Base-by-base conservation (phyloP, 2,113 vertebrate genomes). In the Thunnus thynnus region DNA sequence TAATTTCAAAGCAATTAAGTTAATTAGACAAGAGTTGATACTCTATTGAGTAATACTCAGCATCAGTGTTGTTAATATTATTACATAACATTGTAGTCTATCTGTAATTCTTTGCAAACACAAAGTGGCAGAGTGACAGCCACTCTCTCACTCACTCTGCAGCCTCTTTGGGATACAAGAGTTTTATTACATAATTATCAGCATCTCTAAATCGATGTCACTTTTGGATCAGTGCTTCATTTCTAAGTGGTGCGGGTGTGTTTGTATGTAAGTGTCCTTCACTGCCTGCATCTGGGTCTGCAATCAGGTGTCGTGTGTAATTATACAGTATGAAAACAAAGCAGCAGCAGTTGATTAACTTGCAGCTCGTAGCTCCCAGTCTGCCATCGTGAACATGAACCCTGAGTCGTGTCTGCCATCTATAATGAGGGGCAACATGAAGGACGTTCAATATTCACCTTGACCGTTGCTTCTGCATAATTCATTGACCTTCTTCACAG, bases 251-350 rank as follows among this genome's bases (percentile, higher is more conserved):
- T n/a, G n/a, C 17, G 1, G 41, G 25, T 50, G n/a, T 68, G 30
- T 76, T 52, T 81, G 5, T 55, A 20, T 27, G 3, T 44, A 41
- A 67, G 57, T 80, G 82, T 76, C 70, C 74, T 81, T 86, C 51
- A 27, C 50, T 41, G 72, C 13, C 30, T 54, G 9, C 25, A 12
- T 69, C 17, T 70, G 20, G 8, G 46, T 30, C 27, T 22, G 55
- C 3, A 3, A 66, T 82, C 56, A 80, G 74, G 61, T 63, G 57
- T 73, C 8, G n/a, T 82, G 66, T 55, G 68, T 76, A 89, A 87
- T 88, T 83, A 86, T 71, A 80, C 46, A 50, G 66, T 51, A 76
- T 65, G 60, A 78, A 90, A 92, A 86, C 86, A 88, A 85, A 90
- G 77, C 81, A 82, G 83, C 69, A 56, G 77, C 77, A 60, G 84